phyloP scores from a whole-genome alignment of 2,888 invertebrate species.

The Macropis europaea region DNA sequence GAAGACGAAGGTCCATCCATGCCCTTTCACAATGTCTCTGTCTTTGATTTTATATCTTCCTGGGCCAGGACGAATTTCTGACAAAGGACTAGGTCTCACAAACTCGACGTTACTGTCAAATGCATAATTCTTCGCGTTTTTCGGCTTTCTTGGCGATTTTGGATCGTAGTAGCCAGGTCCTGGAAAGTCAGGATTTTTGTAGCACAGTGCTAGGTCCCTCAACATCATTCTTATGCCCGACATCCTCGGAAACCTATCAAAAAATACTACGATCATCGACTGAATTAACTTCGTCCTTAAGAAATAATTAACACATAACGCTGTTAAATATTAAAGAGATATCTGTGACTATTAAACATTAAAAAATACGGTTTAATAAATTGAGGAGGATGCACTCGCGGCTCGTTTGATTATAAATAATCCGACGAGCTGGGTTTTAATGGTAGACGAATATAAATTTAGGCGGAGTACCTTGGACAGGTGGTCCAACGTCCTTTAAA shows the following conservation, averaged over 20 bases:
- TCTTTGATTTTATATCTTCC: constrained; percentile 54
- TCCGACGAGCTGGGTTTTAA: background rate
- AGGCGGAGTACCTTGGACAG: constrained; percentile 53
- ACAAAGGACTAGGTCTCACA: constrained; percentile 15
- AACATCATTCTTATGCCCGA: constrained; percentile 81
- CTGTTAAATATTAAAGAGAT: too few species aligned
- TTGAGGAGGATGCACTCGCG: too few species aligned
- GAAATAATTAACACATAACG: too few species aligned
- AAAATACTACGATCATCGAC: too few species aligned
- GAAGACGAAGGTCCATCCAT: constrained; percentile 63
- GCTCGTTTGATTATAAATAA: background rate
- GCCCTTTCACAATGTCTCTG: constrained; percentile 45
- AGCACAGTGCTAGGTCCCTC: constrained; percentile 81
- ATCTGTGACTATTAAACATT: too few species aligned
- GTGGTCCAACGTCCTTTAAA: constrained; percentile 59
- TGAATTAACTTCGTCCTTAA: too few species aligned
- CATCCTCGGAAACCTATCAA: constrained; percentile 71
- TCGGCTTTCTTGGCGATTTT: constrained; percentile 3
- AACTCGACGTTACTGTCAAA: constrained; percentile 47
- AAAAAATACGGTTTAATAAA: too few species aligned
- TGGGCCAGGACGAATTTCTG: constrained; percentile 56
- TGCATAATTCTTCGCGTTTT: constrained; percentile 35
- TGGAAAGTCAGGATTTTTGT: constrained; percentile 81
- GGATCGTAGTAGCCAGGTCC: constrained; percentile 81
- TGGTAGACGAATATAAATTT: constrained; percentile 9